Conservation (phyloP, 1,140 invertebrate species). For the Bombus superbus region DNA sequence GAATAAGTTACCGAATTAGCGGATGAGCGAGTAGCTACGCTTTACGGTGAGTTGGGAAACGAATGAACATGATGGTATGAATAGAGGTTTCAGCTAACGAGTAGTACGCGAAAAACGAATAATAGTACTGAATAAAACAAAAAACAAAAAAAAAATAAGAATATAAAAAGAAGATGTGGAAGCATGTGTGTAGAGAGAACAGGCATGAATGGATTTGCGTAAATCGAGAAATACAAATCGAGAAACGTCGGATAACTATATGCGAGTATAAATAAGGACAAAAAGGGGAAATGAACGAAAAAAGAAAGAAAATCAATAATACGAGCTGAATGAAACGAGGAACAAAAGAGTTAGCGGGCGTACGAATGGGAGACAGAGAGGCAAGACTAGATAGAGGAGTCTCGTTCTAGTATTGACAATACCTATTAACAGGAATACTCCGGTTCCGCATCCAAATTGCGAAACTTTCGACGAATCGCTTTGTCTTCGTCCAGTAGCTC, state of each 20-base stretch:
- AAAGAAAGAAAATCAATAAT: conserved; percentile 1
- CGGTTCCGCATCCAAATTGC: conserved; percentile 59
- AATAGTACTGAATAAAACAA: not conserved
- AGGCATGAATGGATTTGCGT: not conserved
- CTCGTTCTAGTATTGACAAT: conserved; percentile 55
- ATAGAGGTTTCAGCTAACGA: too few species aligned
- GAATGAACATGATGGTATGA: not conserved
- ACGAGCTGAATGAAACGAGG: not conserved
- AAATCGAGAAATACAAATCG: not conserved
- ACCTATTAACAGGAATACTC: conserved; percentile 58
- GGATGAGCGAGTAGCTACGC: not conserved
- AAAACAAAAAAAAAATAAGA: not conserved
- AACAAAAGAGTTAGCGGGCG: conserved; percentile 3
- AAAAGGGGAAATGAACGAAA: not conserved
- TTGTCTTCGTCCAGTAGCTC: conserved; percentile 19
- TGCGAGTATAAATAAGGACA: not conserved
- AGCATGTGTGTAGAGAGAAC: not conserved
- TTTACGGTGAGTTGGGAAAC: too few species aligned
- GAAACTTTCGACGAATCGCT: conserved; percentile 55
- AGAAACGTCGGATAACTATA: not conserved
- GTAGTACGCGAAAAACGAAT: not conserved
- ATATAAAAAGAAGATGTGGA: not conserved
- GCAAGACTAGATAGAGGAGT: conserved; percentile 24
- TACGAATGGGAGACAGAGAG: not conserved
- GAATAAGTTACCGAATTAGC: not conserved